A percentile compares a stretch with the other conserved stretches of the same genome.
Conservation (phyloP, 2,113 vertebrate genomes). For the Salvator merianae region DNA sequence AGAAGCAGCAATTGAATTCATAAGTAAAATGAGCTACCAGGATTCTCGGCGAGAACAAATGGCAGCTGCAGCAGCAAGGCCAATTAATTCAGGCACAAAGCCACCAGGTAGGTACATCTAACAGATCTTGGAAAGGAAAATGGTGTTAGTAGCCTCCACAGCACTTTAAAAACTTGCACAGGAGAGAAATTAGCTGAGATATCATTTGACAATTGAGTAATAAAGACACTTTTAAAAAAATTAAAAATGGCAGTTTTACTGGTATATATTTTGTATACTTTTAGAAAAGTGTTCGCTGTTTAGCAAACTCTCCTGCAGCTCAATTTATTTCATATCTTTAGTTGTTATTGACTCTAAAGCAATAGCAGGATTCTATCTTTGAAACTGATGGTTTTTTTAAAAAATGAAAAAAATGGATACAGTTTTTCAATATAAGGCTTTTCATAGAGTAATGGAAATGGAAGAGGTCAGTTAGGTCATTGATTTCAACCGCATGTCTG, state of each 20-base stretch:
- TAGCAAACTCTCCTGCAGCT: not conserved
- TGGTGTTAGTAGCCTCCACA: not conserved
- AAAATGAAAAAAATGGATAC: no score
- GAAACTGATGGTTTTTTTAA: no score
- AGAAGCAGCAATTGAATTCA: slow-evolving; percentile 89
- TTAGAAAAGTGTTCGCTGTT: not conserved
- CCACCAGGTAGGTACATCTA: slow-evolving; percentile 78
- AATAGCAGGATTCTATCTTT: no score
- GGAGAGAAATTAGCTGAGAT: not conserved
- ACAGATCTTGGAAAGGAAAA: not conserved
- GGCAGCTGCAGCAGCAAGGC: slow-evolving; percentile 79
- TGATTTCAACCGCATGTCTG: no score
- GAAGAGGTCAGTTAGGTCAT: no score
- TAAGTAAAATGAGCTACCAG: slow-evolving; percentile 93
- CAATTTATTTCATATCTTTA: not conserved
- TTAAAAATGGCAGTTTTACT: not conserved
- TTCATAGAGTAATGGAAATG: no score
- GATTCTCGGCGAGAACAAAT: slow-evolving; percentile 90
- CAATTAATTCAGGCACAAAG: slow-evolving; percentile 83
- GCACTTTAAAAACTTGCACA: accelerated
- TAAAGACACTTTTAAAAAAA: not conserved
- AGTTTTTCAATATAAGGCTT: no score
- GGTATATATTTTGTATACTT: not conserved
- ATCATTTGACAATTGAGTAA: not conserved
- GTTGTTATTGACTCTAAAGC: not conserved